A percentile compares a stretch with the other conserved stretches of the same genome.
phyloP scores from a whole-genome alignment of 2,113 vertebrate species.

The Phalacrocorax aristotelis region DNA sequence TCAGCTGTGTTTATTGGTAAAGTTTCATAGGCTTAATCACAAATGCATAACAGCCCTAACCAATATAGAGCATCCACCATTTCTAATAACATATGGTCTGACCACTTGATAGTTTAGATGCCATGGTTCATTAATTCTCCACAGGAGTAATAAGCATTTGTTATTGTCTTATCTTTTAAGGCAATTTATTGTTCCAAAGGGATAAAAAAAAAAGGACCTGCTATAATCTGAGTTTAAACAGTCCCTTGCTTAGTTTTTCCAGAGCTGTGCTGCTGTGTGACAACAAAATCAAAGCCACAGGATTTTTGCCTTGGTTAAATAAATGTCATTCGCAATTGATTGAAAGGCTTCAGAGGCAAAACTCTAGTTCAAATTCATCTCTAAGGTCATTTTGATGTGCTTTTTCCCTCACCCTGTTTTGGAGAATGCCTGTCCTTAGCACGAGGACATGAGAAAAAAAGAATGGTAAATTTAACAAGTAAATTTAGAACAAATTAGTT shows the following conservation, averaged over 20 bases:
- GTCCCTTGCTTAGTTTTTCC: constrained; percentile 22
- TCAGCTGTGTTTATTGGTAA: constrained; percentile 61
- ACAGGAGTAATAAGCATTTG: constrained; percentile 67
- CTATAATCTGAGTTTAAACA: constrained; percentile 57
- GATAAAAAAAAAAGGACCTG: constrained; percentile 52
- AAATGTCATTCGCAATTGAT: background rate
- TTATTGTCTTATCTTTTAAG: constrained; percentile 70
- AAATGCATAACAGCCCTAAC: constrained; percentile 51
- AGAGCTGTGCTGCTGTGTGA: background rate
- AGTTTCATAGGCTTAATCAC: constrained; percentile 53
- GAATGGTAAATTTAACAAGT: background rate
- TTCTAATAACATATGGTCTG: constrained; percentile 60
- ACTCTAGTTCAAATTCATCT: background rate
- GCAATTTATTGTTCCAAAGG: constrained; percentile 66
- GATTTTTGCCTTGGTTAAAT: constrained; percentile 25
- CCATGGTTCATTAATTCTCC: constrained; percentile 76
- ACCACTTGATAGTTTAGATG: constrained; percentile 64
- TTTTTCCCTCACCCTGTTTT: background rate
- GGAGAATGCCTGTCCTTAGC: background rate
- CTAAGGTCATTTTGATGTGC: background rate
- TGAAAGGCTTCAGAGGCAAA: background rate
- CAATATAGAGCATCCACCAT: constrained; percentile 55
- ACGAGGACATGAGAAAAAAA: background rate
- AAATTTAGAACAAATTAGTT: background rate
- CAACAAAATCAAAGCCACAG: constrained; percentile 21